Conservation (phyloP, 2,113 vertebrate genomes). For the Neofelis nebulosa region DNA sequence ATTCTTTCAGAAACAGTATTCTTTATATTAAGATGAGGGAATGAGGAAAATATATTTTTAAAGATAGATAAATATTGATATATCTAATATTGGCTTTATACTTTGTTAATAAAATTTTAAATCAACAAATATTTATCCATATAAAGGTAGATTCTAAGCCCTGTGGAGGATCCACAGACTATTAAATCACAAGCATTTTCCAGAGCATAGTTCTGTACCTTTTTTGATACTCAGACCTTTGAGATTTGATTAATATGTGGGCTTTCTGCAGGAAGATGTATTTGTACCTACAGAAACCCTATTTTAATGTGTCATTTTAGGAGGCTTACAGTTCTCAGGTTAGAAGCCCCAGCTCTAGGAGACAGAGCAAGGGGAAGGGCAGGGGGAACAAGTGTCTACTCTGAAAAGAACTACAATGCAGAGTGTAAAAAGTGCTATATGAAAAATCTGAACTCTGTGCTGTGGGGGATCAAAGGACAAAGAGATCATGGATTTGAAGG, state of each 20-base stretch:
- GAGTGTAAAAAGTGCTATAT: neutral
- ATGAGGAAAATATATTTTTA: constrained; percentile 19
- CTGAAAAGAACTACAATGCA: neutral
- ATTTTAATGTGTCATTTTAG: constrained; percentile 11
- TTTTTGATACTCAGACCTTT: neutral
- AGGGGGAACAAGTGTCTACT: neutral
- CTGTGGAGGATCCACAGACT: neutral
- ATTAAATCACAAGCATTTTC: neutral
- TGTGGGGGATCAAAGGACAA: neutral
- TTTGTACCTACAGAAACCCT: neutral
- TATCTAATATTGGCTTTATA: neutral
- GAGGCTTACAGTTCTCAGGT: neutral
- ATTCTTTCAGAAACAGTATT: neutral
- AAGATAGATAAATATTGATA: neutral
- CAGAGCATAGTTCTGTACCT: neutral
- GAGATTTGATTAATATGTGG: neutral
- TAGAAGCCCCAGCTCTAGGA: neutral
- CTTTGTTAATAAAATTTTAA: neutral
- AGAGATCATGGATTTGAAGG: neutral
- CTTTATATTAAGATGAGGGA: neutral
- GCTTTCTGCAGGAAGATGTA: neutral
- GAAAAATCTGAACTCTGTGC: neutral
- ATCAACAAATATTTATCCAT: neutral
- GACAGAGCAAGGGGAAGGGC: neutral
- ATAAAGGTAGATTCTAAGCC: neutral